Base-by-base conservation (phyloP, 2,888 invertebrate species). In the Cyclophora albipunctata region DNA sequence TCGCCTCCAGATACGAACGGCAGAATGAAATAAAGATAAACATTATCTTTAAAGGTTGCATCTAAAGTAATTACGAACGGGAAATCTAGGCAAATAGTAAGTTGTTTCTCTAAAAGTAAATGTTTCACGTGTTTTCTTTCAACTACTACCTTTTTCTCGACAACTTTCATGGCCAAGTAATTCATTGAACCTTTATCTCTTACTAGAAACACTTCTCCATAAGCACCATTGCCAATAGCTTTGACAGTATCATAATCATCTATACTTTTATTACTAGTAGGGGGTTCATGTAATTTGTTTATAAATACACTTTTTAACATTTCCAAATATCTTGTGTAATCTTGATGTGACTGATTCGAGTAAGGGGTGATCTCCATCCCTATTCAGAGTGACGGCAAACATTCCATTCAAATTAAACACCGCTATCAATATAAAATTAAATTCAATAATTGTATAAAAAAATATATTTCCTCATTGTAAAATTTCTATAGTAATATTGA, bases 41-140 rank as follows among this genome's bases (percentile, higher is more conserved):
- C 90, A 68, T 95, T 95, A 73, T 97, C 96, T 90, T 96, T 96
- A 78, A 94, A 95, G 57, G 92, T 93, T 73, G 87, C 92, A 60
- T 96, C 93, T 86, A 98, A 88, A 54, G 90, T 85, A 55, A 98
- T 92, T 37, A 96, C 83, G 77, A 98, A 97, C 0, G 97, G 96
- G 87, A 96, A 98, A 51, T 91, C 90, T 49, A 97, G 90, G 47
- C 94, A 91, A 69, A 94, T 92, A 57, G 98, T 90, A 54, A 98
- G 94, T 69, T 92, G 91, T 74, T 97, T 97, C 81, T 99, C 99
- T 67, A 95, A 92, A 66, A 94, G 81, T 20, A 97, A 94, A 81
- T 98, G 96, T 55, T 92, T 92, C n/a, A 97, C 92, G 78, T 97
- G 96, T 74, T 96, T 95, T 67, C 93, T 91, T 78, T 95, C 94